These are phyloP conservation scores for Coelogynopora nodosa DNA, from an alignment of 2,888 invertebrate species.

Conservation along the genomic window DNA sequence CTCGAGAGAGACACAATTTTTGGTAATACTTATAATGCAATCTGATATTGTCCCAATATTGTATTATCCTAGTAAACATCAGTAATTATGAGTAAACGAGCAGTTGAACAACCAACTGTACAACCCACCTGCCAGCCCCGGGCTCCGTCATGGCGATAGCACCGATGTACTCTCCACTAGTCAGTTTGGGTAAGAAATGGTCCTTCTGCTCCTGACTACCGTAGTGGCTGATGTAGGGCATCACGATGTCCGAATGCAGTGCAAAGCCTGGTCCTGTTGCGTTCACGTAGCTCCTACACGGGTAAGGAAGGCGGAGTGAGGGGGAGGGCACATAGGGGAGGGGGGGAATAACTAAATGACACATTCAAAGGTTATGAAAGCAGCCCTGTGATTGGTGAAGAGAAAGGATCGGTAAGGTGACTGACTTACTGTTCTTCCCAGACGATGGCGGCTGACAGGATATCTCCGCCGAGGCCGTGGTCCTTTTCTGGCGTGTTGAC, in stretches of 20 bases:
- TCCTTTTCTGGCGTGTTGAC: constrained; percentile 58
- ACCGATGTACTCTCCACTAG: constrained; percentile 60
- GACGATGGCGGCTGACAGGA: constrained; percentile 58
- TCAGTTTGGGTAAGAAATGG: constrained; percentile 60
- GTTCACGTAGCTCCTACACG: constrained; percentile 58
- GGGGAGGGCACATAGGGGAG: neutral
- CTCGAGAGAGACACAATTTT: too few species aligned
- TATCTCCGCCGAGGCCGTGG: constrained; percentile 63
- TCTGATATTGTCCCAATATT: too few species aligned
- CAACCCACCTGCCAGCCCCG: constrained; percentile 61
- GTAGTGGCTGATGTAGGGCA: constrained; percentile 62
- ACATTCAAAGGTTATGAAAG: too few species aligned
- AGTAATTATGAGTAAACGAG: too few species aligned
- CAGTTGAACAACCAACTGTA: too few species aligned
- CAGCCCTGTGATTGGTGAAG: too few species aligned
- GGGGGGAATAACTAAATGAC: too few species aligned
- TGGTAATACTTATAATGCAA: too few species aligned
- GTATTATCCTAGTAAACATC: too few species aligned
- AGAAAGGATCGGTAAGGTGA: neutral
- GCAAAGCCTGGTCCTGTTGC: constrained; percentile 61
- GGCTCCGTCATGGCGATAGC: constrained; percentile 64
- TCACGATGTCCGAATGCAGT: constrained; percentile 63
- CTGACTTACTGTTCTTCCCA: constrained; percentile 62
- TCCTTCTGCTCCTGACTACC: constrained; percentile 62
- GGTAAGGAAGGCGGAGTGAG: too few species aligned